Evolutionary conservation across 2,888 invertebrate species (phyloP), one percentile per base, ranked within the genome.

Genomic region (Drosophila cognata): DNA sequence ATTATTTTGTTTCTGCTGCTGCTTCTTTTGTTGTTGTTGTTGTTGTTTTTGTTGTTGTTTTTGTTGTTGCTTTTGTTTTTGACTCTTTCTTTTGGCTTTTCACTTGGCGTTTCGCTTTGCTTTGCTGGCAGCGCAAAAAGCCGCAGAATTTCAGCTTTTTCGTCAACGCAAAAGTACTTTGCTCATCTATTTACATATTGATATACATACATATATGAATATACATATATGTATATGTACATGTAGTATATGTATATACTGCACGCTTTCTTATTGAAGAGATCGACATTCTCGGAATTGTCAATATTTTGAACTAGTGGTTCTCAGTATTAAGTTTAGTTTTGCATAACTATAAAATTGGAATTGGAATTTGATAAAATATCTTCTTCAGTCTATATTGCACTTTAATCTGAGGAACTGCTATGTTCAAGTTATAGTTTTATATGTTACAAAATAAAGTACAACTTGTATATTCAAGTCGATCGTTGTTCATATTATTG

Each of bases 71-170:
- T 56, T 43, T 29, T 58, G 43, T 50, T 68, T 52, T 43, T 51
- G 50, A 7, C 46, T 60, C 36, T 56, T 57, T 61, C 56, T 56
- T 74, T 61, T 75, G 78, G 68, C 69, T 84, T 83, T 84, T 79
- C 82, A 82, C 52, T 84, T 78, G 76, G 59, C 81, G 78, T 74
- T 83, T 88, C 81, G 84, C 75, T 81, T 88, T 86, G 89, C 86
- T 84, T 88, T 86, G 89, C 86, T 84, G 89, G 84, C 84, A 83
- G 71, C 75, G 68, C 81, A 78, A 64, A 82, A 73, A 83, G 66
- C 74, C 73, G 62, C 71, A 70, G 61, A 82, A 70, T 69, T 71
- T 71, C 53, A 67, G 64, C 18, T n/a, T 63, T 76, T 74, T 64
- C 64, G 51, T 63, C 59, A 68, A 65, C 67, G 48, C 69, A 65